A percentile compares a stretch with the other conserved stretches of the same genome.
phyloP scores from a whole-genome alignment of 2,888 invertebrate genomes.

The Chironomus tentans region DNA sequence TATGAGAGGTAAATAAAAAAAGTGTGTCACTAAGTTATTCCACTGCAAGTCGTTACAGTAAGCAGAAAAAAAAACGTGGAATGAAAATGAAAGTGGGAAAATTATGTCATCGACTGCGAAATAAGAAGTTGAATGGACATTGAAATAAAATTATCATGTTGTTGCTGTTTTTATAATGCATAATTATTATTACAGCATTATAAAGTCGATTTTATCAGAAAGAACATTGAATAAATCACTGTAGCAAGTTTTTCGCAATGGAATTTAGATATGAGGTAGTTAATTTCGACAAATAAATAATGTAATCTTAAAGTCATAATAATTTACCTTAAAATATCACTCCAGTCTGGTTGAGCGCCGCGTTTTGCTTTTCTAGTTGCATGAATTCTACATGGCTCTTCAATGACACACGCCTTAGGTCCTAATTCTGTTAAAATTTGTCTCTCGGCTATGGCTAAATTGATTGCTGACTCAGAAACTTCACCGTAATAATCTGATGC shows the following conservation, averaged over 20 bases:
- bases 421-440: constrained; percentile 68
- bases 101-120: constrained; percentile 18
- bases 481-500: constrained; percentile 39
- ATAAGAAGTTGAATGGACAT: constrained; percentile 9
- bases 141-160: background rate
- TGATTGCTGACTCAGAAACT: constrained; percentile 43
- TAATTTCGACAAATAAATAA: no score
- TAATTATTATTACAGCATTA: no score
- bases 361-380: constrained; percentile 38
- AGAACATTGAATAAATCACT: no score
- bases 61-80: constrained; percentile 1
- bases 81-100: constrained; percentile 23
- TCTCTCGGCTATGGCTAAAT: constrained; percentile 68
- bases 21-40: constrained; percentile 22
- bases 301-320: constrained; percentile 42
- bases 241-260: background rate
- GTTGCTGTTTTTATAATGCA: background rate
- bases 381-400: constrained; percentile 56
- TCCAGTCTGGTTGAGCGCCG: constrained; percentile 54
- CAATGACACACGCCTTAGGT: constrained; percentile 66
- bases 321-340: constrained; percentile 64
- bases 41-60: background rate
- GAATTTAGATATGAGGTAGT: constrained; percentile 4
- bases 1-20: constrained; percentile 8
- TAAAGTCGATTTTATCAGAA: no score